phyloP scores from a whole-genome alignment of 2,797 vertebrate genomes.

The Sebastes cheni region DNA sequence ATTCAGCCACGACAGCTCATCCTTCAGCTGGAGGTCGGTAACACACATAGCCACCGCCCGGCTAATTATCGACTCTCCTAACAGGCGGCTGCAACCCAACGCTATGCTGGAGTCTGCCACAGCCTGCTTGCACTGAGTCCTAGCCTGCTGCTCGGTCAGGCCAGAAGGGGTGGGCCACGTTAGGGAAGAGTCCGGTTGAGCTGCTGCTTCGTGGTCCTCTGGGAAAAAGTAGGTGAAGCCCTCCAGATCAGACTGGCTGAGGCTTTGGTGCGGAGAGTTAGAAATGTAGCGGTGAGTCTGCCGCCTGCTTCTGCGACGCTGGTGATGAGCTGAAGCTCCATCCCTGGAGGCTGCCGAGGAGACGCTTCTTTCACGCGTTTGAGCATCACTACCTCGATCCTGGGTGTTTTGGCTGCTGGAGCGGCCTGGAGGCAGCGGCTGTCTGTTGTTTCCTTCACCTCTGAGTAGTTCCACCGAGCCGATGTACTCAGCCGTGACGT shows the following conservation, averaged over 20 bases:
- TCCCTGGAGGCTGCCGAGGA: slow-evolving; percentile 12
- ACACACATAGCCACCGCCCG: slow-evolving; percentile 83
- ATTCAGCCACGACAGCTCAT: slow-evolving; percentile 83
- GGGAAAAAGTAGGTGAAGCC: slow-evolving; percentile 89
- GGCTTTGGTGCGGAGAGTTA: slow-evolving; percentile 73
- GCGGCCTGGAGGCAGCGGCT: slow-evolving; percentile 22
- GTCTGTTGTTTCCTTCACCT: slow-evolving; percentile 57
- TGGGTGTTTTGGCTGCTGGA: slow-evolving; percentile 14
- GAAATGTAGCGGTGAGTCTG: slow-evolving; percentile 74
- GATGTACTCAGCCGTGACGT: slow-evolving; percentile 86
- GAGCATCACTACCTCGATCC: slow-evolving; percentile 12
- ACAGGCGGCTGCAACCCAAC: slow-evolving; percentile 77
- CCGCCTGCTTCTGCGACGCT: slow-evolving; percentile 58
- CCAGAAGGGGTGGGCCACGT: slow-evolving; percentile 87
- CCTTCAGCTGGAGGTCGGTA: slow-evolving; percentile 89
- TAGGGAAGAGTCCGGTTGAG: slow-evolving; percentile 54
- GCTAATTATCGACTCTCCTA: slow-evolving; percentile 66
- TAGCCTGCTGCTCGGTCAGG: slow-evolving; percentile 73
- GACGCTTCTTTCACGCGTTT: background rate
- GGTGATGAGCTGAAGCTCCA: slow-evolving; percentile 4
- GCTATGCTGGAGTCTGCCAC: slow-evolving; percentile 86
- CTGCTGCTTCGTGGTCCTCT: slow-evolving; percentile 83
- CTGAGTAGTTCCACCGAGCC: slow-evolving; percentile 59
- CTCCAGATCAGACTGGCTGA: slow-evolving; percentile 80
- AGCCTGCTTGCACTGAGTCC: slow-evolving; percentile 74